Evolutionary conservation across 2,888 invertebrate species (phyloP).

Genomic region (Muschampia plurimacula): DNA sequence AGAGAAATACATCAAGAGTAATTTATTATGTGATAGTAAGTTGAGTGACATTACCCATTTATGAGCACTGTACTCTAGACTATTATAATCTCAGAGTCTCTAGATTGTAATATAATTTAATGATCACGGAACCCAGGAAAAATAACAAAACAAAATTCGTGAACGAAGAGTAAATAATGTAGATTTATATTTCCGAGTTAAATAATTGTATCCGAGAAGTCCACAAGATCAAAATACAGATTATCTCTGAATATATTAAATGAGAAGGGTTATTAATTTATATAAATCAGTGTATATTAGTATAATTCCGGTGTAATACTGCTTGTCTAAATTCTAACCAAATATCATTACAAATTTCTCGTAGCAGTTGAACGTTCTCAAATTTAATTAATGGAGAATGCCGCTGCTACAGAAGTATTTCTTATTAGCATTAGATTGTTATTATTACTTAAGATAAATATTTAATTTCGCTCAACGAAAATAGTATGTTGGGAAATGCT

Average conservation of each 20-base stretch:
- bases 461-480: neutral
- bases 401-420: slow-evolving; percentile 27
- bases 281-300: neutral
- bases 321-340: slow-evolving; percentile 21
- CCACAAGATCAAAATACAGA: neutral
- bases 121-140: no score
- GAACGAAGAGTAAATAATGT: no score
- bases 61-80: no score
- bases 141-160: no score
- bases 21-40: no score
- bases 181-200: no score
- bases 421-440: slow-evolving; percentile 17
- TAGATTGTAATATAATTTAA: no score
- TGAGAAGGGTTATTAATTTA: neutral
- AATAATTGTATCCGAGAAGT: no score
- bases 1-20: no score
- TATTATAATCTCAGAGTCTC: no score
- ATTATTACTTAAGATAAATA: neutral
- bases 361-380: slow-evolving; percentile 19
- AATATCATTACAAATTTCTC: slow-evolving; percentile 27
- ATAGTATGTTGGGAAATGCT: neutral
- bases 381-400: slow-evolving; percentile 34
- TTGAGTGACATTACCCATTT: no score
- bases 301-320: slow-evolving; percentile 12
- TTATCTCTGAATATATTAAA: neutral